Base-by-base conservation (phyloP, 2,797 vertebrate genomes). In the Poliocrania exsul region DNA sequence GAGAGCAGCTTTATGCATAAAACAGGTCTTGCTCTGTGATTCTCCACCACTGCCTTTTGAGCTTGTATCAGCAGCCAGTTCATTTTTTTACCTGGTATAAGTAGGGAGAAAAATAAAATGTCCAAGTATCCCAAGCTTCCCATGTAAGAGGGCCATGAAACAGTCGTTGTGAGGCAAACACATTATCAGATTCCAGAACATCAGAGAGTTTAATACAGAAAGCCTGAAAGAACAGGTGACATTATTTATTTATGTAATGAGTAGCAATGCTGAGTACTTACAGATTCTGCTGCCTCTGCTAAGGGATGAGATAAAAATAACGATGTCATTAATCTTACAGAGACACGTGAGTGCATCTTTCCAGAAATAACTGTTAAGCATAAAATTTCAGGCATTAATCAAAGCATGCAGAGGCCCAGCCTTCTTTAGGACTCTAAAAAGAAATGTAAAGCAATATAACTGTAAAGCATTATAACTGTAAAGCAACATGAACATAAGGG, bases 301-400 rank as follows among this genome's bases (percentile, higher is more conserved):
- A 66, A 81, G 67, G 74, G 70, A 95, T 66, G 57, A 54, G 86
- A 85, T 77, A 96, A 95, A 95, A 95, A 96, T 93, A 95, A 91
- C 28, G 0, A 64, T 38, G 50, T 57, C 74, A 78, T 90, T 93
- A 90, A 80, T 93, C 88, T 93, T 57, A 71, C 71, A 77, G 65
- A 88, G 94, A 91, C 71, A 73, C 15, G 26, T 46, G 74, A 95
- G 88, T 1, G 0, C 74, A 86, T 93, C 78, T 88, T 92, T 92
- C 90, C 93, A 95, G 90, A 95, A 95, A 94, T 94, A 96, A 94
- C 83, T 49, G 38, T 46, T 61, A 85, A 75, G 86, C 71, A 90
- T 94, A 87, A 95, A 85, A 88, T 94, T 87, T 88, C 78, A 82
- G 57, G 75, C 83, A 87, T 82, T 85, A 93, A 82, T 85, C 92